Percentiles rank a stretch among this genome's conserved stretches.
These are phyloP conservation scores for Anguilla rostrata DNA, from an alignment of 2,113 vertebrate species.

Conservation along the genomic window DNA sequence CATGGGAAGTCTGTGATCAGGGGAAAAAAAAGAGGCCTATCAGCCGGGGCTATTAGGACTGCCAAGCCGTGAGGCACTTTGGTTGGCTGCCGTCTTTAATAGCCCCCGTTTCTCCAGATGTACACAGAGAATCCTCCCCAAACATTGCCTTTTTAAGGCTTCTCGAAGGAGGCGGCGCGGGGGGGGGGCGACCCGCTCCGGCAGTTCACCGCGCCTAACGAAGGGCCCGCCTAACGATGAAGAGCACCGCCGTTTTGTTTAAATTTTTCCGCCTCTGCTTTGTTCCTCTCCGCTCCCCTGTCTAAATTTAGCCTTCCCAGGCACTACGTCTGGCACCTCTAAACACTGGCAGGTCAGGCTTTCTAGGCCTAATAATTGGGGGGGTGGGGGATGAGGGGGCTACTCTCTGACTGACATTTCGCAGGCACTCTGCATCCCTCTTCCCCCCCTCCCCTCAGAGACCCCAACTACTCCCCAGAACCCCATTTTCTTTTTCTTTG, in stretches of 20 bases:
- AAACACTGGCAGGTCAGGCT: slow-evolving; percentile 20
- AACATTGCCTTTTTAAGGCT: slow-evolving; percentile 77
- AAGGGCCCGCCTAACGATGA: slow-evolving; percentile 19
- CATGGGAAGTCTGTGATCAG: not conserved
- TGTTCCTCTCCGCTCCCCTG: slow-evolving; percentile 23
- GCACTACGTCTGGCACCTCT: slow-evolving; percentile 25
- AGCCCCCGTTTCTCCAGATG: slow-evolving; percentile 50
- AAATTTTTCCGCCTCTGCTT: slow-evolving; percentile 26
- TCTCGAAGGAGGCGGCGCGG: slow-evolving; percentile 3
- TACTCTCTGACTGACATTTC: slow-evolving; percentile 39
- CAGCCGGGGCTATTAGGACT: slow-evolving; percentile 23
- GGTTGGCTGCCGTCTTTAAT: slow-evolving; percentile 51
- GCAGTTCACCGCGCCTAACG: slow-evolving; percentile 26
- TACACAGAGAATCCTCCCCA: slow-evolving; percentile 65
- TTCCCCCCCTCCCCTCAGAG: not conserved
- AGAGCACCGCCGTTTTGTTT: slow-evolving; percentile 27
- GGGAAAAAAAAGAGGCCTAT: not conserved
- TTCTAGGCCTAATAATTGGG: not conserved
- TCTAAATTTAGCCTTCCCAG: slow-evolving; percentile 50
- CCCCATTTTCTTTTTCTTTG: slow-evolving; percentile 15
- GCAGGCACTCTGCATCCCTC: slow-evolving; percentile 31
- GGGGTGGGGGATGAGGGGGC: not conserved
- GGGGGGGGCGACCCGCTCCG: slow-evolving; percentile 25
- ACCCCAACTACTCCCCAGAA: not conserved
- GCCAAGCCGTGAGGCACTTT: slow-evolving; percentile 37